phyloP scores from a whole-genome alignment of 2,888 invertebrate genomes.

The Chrysolina haemoptera region DNA sequence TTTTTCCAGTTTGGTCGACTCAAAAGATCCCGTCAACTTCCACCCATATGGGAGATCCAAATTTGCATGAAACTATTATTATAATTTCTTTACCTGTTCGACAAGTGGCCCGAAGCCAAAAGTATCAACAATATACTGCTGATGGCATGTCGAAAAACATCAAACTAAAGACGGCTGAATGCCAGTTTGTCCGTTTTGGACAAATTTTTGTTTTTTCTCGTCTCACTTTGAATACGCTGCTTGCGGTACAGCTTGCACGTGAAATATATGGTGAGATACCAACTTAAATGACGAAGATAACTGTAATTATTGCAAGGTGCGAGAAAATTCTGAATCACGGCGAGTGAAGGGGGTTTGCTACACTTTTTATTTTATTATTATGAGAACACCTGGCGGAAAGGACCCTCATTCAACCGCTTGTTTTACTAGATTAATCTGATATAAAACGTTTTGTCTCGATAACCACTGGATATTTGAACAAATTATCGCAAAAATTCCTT shows the following conservation, averaged over 20 bases:
- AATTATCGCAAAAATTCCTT: too few species aligned
- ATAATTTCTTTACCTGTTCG: constrained; percentile 13
- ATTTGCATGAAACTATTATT: constrained; percentile 13
- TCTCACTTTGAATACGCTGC: background rate
- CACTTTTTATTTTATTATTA: background rate
- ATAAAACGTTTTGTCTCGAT: background rate
- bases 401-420: background rate
- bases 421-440: background rate
- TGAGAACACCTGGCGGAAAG: background rate
- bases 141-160: constrained; percentile 35
- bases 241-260: background rate
- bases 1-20: background rate
- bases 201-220: constrained; percentile 13
- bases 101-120: constrained; percentile 28
- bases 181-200: background rate
- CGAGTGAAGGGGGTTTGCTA: background rate
- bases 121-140: constrained; percentile 35
- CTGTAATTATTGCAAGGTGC: constrained; percentile 14
- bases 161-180: constrained; percentile 3
- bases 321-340: background rate
- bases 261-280: constrained; percentile 7
- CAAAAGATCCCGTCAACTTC: background rate
- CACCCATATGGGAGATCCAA: background rate
- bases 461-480: too few species aligned
- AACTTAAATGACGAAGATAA: background rate